These are phyloP conservation scores for Sarcophaga peregrina DNA, from an alignment of 1,140 invertebrate species.

Conservation along the genomic window DNA sequence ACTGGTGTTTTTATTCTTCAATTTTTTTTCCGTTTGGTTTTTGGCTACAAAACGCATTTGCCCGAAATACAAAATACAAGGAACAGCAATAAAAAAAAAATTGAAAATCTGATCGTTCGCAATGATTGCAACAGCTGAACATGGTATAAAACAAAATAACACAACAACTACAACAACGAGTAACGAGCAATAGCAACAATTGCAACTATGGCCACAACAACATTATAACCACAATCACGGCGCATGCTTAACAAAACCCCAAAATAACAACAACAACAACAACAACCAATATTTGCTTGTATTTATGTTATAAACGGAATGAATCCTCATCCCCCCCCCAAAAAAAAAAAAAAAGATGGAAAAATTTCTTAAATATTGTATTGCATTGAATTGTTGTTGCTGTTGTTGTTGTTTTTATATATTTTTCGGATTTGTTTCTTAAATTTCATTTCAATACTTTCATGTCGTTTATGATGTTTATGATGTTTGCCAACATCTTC, in stretches of 20 bases:
- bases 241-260: slow-evolving; percentile 33
- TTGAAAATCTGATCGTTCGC: slow-evolving; percentile 24
- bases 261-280: slow-evolving; percentile 25
- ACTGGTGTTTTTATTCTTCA: background rate
- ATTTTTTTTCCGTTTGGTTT: background rate
- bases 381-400: background rate
- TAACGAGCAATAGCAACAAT: background rate
- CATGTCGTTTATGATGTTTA: slow-evolving; percentile 42
- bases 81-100: background rate
- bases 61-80: background rate
- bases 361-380: background rate
- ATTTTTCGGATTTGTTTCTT: slow-evolving; percentile 4
- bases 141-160: slow-evolving; percentile 28
- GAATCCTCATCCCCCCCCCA: slow-evolving; percentile 6
- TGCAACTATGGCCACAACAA: background rate
- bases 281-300: background rate
- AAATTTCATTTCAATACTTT: slow-evolving; percentile 24
- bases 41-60: slow-evolving; percentile 31
- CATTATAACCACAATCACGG: slow-evolving; percentile 34
- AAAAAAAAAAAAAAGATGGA: too few species aligned
- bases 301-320: background rate
- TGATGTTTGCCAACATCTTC: slow-evolving; percentile 41
- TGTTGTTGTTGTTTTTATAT: slow-evolving; percentile 26
- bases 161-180: slow-evolving; percentile 19
- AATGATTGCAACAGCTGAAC: slow-evolving; percentile 39